Base-by-base conservation (phyloP, 2,113 vertebrate genomes). In the Hyperopisus bebe region DNA sequence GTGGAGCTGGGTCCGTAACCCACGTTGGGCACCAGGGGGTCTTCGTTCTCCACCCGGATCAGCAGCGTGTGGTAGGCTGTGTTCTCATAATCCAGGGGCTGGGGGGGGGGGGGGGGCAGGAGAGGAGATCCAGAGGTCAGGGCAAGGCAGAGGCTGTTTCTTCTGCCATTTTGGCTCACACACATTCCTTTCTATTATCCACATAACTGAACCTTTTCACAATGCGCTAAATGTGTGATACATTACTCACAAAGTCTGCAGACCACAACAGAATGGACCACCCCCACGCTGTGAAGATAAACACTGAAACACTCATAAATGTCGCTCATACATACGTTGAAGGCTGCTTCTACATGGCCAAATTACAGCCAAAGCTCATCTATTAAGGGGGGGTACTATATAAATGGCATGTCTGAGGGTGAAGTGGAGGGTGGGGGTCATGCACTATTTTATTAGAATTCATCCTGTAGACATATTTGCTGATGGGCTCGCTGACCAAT, bases 1-100 rank as follows among this genome's bases (percentile, higher is more conserved):
- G 98, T 99, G 91, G 98, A 99, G 93, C 97, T 98, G 92, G 97
- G 95, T 5, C 98, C 97, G 0, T 99, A 99, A 80, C 96, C 94
- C 0, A 97, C 96, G 0, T 97, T 96, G 0, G 97, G 96, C 24
- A 99, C 96, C 90, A 99, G 94, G 0, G 96, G 97, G 91, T 99
- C 98, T 91, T 99, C 98, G 0, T 99, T 99, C 77, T 99, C 98
- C 4, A 99, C 98, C 92, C 96, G 98, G 95, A 99, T 99, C 92
- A 98, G 95, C 84, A 99, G 92, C 0, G 96, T 98, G 95, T 99
- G 97, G 44, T 97, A 97, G 0, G 96, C 95, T 0, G 95, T 96
- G 74, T 96, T 97, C 94, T 99, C 98, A 0, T 98, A 99, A 92
- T 99, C 97, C 83, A 99, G 93, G 84, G 98, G 97, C 98, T 98